Evolutionary conservation across 64 coral and sea anemone genomes (phyloP), one percentile per base, ranked within the genome.

Genomic region (Montipora cactus): DNA sequence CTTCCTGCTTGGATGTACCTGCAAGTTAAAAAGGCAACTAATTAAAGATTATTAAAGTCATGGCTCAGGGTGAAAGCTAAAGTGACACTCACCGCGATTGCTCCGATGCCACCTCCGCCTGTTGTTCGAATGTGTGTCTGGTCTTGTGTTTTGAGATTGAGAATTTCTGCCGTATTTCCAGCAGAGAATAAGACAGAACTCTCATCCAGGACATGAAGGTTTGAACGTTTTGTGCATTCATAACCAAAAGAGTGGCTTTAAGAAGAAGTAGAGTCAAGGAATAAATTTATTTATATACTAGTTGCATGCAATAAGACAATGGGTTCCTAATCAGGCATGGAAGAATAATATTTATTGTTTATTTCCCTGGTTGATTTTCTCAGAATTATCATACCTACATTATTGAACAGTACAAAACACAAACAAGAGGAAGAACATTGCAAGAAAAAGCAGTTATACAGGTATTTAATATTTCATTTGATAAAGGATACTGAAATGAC

Each of bases 161-260:
- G 84, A 74, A 99, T 93, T 71, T 99, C 77, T 66, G 94, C 89
- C 1, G 91, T 69, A 61, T 99, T 99, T 47, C 98, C 98, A 84
- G 98, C 92, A 76, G 98, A 99, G 78, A 99, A 99, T 16, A 99
- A 19, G 13, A 96, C 81, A 84, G 80, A 94, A n/a, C 96, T 90
- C 10, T 96, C 92, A 80, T 96, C 95, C 87, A 99, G 52, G 50
- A 99, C 95, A 80, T 99, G 98, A 48, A 99, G 98, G 70, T 99
- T 99, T 74, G 92, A 88, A 68, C 98, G 93, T 70, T 96, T 99
- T 47, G 98, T 99, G 46, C 98, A 99, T 51, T 99, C 98, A 90
- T 81, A 99, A 55, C 98, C 98, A 99, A 96, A 99, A 76, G 98
- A 96, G 92, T 99, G 98, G 68, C 98, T 99, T 28, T 62, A 47